Conservation (phyloP, 2,113 vertebrate species). For the Actenoides hombroni region DNA sequence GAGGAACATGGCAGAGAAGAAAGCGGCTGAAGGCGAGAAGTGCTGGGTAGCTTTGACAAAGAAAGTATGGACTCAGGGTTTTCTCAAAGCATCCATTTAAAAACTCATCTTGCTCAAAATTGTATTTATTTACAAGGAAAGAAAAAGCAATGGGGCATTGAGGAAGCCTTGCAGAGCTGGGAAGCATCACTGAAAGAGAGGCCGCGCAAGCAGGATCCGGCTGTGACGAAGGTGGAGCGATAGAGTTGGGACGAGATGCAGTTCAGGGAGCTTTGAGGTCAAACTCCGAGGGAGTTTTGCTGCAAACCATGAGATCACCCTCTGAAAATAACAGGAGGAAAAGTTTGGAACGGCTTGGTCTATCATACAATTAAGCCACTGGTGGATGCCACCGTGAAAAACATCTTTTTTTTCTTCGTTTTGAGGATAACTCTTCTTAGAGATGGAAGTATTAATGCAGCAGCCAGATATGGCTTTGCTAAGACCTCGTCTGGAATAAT, state of each 20-base stretch:
- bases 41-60: background rate
- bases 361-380: background rate
- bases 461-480: background rate
- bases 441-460: background rate
- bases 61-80: background rate
- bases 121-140: background rate
- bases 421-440: background rate
- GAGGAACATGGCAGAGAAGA: background rate
- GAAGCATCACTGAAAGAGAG: fast-evolving
- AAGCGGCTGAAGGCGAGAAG: background rate
- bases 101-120: background rate
- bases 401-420: background rate
- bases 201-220: background rate
- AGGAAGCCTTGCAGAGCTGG: background rate
- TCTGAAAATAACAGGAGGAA: background rate
- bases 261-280: background rate
- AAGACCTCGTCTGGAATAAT: background rate
- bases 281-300: fast-evolving
- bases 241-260: background rate
- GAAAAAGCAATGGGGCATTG: background rate
- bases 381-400: background rate
- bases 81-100: background rate
- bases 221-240: background rate
- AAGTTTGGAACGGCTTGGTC: background rate
- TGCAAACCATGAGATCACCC: background rate